A percentile compares a stretch with the other conserved stretches of the same genome.
phyloP scores from a whole-genome alignment of 2,888 invertebrate genomes.

The Adelognathus sp. region DNA sequence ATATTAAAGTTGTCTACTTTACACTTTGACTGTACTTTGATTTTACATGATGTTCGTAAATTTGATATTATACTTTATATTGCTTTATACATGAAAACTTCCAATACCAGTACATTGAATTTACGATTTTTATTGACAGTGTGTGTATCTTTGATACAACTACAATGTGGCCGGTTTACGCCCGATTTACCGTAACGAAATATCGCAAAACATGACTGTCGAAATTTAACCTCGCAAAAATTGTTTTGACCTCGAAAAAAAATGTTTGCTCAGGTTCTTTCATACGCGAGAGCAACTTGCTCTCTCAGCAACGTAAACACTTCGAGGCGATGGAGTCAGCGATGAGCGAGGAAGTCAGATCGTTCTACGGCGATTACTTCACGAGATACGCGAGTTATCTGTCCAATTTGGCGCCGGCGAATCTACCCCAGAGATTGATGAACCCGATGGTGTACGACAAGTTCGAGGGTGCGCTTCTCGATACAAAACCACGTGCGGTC shows the following conservation, averaged over 20 bases:
- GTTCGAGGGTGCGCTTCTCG: constrained; percentile 86
- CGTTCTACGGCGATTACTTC: constrained; percentile 87
- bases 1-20: too few relatives aligned
- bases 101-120: too few relatives aligned
- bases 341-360: constrained; percentile 85
- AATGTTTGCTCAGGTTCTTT: constrained; percentile 87
- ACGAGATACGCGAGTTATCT: constrained; percentile 85
- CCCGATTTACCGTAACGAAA: too few relatives aligned
- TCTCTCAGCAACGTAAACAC: constrained; percentile 84
- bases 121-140: too few relatives aligned
- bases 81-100: too few relatives aligned
- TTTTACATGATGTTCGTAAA: too few relatives aligned
- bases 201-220: not conserved
- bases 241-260: too few relatives aligned
- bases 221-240: too few relatives aligned
- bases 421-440: constrained; percentile 82
- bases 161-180: too few relatives aligned
- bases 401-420: constrained; percentile 77
- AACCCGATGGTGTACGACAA: constrained; percentile 83
- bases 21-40: too few relatives aligned
- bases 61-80: too few relatives aligned
- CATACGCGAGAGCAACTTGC: constrained; percentile 86
- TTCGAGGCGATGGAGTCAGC: constrained; percentile 86
- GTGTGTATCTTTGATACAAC: too few relatives aligned
- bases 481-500: constrained; percentile 83